Percentiles rank a stretch among this genome's conserved stretches.
Conservation (phyloP, 2,888 invertebrate genomes). For the Zaprionus lineosus region DNA sequence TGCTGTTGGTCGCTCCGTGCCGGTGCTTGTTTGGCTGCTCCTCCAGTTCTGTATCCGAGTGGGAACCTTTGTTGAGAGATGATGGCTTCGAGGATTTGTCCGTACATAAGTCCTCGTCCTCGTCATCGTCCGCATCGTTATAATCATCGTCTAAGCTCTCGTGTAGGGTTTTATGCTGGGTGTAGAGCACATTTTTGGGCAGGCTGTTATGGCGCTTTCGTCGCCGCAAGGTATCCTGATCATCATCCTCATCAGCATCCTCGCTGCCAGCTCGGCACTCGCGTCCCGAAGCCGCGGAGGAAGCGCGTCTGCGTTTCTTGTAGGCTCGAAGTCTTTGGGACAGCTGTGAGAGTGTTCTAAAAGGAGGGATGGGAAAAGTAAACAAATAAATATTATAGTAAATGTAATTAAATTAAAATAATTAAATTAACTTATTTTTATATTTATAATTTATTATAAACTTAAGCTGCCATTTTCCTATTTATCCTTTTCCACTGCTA, state of each 20-base stretch:
- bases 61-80: constrained; percentile 39
- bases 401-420: background rate
- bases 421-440: too few relatives aligned
- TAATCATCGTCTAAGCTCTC: constrained; percentile 42
- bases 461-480: too few relatives aligned
- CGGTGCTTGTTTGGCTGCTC: constrained; percentile 40
- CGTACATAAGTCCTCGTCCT: constrained; percentile 3
- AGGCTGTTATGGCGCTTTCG: constrained; percentile 80
- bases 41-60: constrained; percentile 68
- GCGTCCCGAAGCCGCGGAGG: constrained; percentile 67
- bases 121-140: constrained; percentile 9
- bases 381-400: too few relatives aligned
- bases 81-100: constrained; percentile 22
- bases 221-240: constrained; percentile 52
- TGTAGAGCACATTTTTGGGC: constrained; percentile 75
- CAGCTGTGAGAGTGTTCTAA: constrained; percentile 73
- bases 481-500: too few relatives aligned
- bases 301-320: constrained; percentile 75
- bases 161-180: constrained; percentile 52
- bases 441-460: too few relatives aligned
- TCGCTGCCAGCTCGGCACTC: constrained; percentile 46
- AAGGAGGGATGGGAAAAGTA: background rate
- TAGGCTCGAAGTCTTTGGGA: constrained; percentile 62
- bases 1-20: constrained; percentile 18
- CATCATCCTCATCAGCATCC: constrained; percentile 54